phyloP scores from a whole-genome alignment of 2,797 vertebrate species.

The Stomatorhinus walkeri region DNA sequence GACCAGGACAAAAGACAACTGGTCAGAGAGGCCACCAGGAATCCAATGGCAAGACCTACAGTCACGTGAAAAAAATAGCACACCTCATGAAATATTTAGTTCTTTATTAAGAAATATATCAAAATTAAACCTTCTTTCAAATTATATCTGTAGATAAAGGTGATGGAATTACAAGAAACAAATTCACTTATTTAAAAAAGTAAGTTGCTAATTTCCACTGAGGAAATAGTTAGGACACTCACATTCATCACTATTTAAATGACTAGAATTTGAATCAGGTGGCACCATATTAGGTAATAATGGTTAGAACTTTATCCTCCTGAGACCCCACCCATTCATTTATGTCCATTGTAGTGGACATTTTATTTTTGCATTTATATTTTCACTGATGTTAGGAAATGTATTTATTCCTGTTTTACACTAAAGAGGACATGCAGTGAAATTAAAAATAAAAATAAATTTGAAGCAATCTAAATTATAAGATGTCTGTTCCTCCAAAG shows the following conservation, averaged over 20 bases:
- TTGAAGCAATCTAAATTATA: no score
- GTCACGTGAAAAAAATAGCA: not conserved
- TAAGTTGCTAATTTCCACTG: not conserved
- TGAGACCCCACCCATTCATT: no score
- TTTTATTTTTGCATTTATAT: no score
- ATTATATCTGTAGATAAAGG: not conserved
- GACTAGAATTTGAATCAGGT: not conserved
- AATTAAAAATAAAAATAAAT: no score
- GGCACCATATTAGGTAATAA: not conserved
- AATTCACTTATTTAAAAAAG: not conserved
- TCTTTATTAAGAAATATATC: not conserved
- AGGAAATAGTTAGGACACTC: not conserved
- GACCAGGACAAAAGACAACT: not conserved
- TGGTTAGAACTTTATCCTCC: not conserved
- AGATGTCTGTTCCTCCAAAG: no score
- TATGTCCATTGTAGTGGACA: no score
- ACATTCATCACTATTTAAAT: not conserved
- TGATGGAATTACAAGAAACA: not conserved
- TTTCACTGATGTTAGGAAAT: no score
- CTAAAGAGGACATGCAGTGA: no score
- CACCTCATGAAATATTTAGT: not conserved
- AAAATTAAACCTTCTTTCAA: not conserved
- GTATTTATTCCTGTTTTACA: no score
- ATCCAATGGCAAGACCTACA: not conserved
- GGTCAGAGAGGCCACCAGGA: not conserved